Base-by-base conservation (phyloP, 2,888 invertebrate genomes). In the Platycheirus albimanus region DNA sequence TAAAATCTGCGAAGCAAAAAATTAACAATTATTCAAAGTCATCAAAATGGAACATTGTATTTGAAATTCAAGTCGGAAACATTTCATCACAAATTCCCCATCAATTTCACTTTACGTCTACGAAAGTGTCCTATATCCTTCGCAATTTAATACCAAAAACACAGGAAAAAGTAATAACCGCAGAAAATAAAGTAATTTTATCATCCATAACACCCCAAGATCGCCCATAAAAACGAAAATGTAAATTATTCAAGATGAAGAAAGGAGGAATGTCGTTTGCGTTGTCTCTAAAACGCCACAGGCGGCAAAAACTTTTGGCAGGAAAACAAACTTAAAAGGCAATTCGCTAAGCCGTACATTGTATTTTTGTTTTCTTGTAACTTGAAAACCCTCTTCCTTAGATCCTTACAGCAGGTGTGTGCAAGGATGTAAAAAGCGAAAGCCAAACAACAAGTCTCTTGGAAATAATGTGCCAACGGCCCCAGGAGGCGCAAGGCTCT, bases 211-310 rank as follows among this genome's bases (percentile, higher is more conserved):
- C 24, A 64, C 69, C n/a, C n/a, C 8, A 74, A 58, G 43, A 70
- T 69, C 33, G 33, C 49, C 64, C 51, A 75, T 75, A 80, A 80
- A 80, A 75, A 80, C 58, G 58, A 64, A 75, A 80, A 70, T 80
- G 80, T 69, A 80, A 75, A 80, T n/a, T n/a, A n/a, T 80, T 70
- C 63, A 19, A 43, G 28, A 43, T 24, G 47, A 5, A 49, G 54
- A 41, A 10, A 38, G 54, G n/a, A n/a, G 36, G 36, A 56, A 56
- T 56, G 56, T 56, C 41, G 41, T 56, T 38, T 56, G n/a, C 41
- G 41, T 41, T 56, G 38, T 74, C 63, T 69, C 8, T n/a, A 43
- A 45, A 45, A 38, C 51, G 75, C 80, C 75, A 11, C 63, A 64
- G 56, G 69, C 75, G 58, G 15, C 41, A 45, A 45, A 64, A 58